These are phyloP conservation scores for Branchellion lobata DNA, from an alignment of 2,888 invertebrate genomes.

Conservation along the genomic window DNA sequence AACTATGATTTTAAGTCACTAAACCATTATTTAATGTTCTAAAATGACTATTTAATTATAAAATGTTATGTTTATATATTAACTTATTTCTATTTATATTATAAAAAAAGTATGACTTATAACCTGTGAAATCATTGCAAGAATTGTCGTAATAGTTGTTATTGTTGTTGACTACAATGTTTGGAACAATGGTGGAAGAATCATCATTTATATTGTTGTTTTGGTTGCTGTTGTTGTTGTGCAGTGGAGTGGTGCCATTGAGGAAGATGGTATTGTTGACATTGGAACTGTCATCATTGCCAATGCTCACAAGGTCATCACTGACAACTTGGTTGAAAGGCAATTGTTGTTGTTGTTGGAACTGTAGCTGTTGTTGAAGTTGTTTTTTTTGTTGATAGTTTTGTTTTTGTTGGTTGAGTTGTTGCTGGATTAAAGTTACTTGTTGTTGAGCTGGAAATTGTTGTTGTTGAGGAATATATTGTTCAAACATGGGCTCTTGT, in stretches of 20 bases:
- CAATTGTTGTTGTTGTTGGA: background rate
- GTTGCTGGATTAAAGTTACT: background rate
- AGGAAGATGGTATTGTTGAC: background rate
- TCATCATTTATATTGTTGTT: too few relatives aligned
- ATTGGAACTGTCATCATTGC: too few relatives aligned
- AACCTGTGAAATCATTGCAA: constrained; percentile 16
- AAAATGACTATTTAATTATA: too few relatives aligned
- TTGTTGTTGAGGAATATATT: constrained; percentile 8
- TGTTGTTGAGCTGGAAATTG: background rate
- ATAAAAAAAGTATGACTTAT: too few relatives aligned
- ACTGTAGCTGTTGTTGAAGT: background rate
- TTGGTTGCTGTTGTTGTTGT: background rate
- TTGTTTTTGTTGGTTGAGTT: constrained; percentile 17
- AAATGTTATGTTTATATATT: too few relatives aligned
- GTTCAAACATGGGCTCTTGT: background rate
- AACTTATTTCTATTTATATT: too few relatives aligned
- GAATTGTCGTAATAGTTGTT: constrained; percentile 6
- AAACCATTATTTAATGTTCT: too few relatives aligned
- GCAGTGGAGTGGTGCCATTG: too few relatives aligned
- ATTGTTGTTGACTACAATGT: background rate
- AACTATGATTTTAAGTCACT: too few relatives aligned
- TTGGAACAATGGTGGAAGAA: too few relatives aligned
- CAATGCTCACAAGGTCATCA: background rate
- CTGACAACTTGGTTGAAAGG: background rate
- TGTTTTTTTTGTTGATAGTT: constrained; percentile 6